phyloP scores from a whole-genome alignment of 2,797 vertebrate genomes.

The Artibeus lituratus region DNA sequence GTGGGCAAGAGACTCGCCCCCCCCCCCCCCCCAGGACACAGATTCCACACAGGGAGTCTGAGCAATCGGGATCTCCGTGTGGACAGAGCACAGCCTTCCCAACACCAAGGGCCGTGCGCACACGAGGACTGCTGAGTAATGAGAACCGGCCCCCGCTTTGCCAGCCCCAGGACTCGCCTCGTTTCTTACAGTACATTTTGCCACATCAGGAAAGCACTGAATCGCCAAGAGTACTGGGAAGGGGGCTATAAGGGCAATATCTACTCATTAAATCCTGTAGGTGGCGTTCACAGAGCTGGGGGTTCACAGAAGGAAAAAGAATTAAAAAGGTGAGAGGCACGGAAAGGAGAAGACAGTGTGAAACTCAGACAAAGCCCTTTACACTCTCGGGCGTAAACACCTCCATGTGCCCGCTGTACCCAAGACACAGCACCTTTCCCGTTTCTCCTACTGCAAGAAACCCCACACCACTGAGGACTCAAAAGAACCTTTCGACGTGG shows the following conservation, averaged over 20 bases:
- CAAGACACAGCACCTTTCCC: not conserved
- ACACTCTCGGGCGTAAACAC: not conserved
- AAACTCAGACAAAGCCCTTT: constrained; percentile 25
- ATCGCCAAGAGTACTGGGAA: constrained; percentile 17
- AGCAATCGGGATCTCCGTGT: rapidly evolving
- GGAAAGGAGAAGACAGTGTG: not conserved
- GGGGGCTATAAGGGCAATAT: constrained; percentile 37
- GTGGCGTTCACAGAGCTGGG: constrained; percentile 50
- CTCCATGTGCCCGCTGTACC: not conserved
- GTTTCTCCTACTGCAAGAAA: constrained; percentile 1
- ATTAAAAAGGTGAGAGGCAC: constrained; percentile 49
- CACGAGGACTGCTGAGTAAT: not conserved
- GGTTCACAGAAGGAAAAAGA: constrained; percentile 55
- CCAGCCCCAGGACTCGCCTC: not conserved
- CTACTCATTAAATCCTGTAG: constrained; percentile 63
- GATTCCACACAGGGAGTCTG: not conserved
- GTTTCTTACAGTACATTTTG: constrained; percentile 25
- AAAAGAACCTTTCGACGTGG: not conserved
- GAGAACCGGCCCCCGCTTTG: constrained; percentile 22
- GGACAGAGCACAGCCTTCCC: not conserved
- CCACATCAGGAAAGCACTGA: constrained; percentile 55
- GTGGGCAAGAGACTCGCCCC: not conserved
- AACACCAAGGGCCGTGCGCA: not conserved
- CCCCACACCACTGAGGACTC: not conserved
- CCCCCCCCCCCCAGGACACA: not conserved